phyloP scores from a whole-genome alignment of 2,797 vertebrate genomes.

The Hafferia zeledoni region DNA sequence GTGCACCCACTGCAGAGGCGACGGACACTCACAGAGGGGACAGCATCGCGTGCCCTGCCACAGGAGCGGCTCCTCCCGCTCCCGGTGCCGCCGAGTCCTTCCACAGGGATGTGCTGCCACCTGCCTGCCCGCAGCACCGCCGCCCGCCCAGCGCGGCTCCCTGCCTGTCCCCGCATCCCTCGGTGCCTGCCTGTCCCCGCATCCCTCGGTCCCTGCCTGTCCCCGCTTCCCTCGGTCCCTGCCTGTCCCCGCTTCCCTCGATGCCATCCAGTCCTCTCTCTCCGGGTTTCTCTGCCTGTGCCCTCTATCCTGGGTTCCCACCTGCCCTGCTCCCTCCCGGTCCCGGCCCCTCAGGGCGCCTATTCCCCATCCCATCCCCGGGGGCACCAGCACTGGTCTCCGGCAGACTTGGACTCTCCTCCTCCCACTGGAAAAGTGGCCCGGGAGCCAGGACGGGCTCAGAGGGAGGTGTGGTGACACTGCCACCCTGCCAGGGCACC shows the following conservation, averaged over 20 bases:
- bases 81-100: neutral
- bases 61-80: neutral
- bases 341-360: too few relatives aligned
- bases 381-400: neutral
- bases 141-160: neutral
- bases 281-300: neutral
- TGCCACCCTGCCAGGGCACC: rapidly evolving
- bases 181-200: too few relatives aligned
- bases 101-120: constrained; percentile 48
- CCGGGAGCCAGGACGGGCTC: neutral
- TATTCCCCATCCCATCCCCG: too few relatives aligned
- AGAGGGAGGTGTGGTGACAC: neutral
- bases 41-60: neutral
- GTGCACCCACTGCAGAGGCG: neutral
- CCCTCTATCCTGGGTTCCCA: neutral
- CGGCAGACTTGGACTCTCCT: neutral
- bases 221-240: too few relatives aligned
- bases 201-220: neutral
- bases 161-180: neutral
- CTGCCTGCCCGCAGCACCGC: constrained; percentile 5
- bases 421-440: neutral
- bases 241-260: neutral
- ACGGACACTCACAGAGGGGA: neutral
- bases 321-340: too few relatives aligned
- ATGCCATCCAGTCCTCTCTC: neutral